Percentiles rank a stretch among this genome's conserved stretches.
Conservation (phyloP, 2,797 vertebrate species). For the Phataginus tricuspis region DNA sequence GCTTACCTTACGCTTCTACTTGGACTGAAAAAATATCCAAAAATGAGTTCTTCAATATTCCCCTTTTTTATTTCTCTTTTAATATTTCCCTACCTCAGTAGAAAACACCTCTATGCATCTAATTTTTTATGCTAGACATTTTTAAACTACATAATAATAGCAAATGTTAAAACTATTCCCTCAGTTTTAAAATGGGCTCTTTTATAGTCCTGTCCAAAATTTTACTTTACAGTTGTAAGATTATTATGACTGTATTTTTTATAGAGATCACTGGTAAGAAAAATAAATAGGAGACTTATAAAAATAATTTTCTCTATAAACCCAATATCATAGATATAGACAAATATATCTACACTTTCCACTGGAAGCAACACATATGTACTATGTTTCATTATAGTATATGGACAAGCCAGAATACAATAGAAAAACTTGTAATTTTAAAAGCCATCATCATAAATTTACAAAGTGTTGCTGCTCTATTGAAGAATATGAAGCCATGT, state of each 20-base stretch:
- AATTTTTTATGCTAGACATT: constrained; percentile 39
- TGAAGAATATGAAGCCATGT: constrained; percentile 46
- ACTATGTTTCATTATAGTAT: constrained; percentile 1
- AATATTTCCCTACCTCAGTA: constrained; percentile 24
- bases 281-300: constrained; percentile 25
- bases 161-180: constrained; percentile 46
- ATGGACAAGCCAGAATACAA: neutral
- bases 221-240: constrained; percentile 29
- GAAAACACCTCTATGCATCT: constrained; percentile 12
- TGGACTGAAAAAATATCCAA: constrained; percentile 60
- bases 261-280: constrained; percentile 25
- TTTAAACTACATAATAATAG: constrained; percentile 19
- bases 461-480: neutral
- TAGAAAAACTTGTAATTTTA: neutral
- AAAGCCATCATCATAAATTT: constrained; percentile 44
- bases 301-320: constrained; percentile 43
- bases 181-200: constrained; percentile 25
- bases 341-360: neutral
- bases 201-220: constrained; percentile 22
- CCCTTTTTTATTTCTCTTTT: constrained; percentile 17
- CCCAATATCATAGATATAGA: neutral
- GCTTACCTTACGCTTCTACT: constrained; percentile 13
- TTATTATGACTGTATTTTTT: constrained; percentile 47
- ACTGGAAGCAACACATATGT: constrained; percentile 11
- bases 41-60: constrained; percentile 29